These are phyloP conservation scores for Hypothenemus hampei DNA, from an alignment of 1,140 invertebrate genomes.

Conservation along the genomic window DNA sequence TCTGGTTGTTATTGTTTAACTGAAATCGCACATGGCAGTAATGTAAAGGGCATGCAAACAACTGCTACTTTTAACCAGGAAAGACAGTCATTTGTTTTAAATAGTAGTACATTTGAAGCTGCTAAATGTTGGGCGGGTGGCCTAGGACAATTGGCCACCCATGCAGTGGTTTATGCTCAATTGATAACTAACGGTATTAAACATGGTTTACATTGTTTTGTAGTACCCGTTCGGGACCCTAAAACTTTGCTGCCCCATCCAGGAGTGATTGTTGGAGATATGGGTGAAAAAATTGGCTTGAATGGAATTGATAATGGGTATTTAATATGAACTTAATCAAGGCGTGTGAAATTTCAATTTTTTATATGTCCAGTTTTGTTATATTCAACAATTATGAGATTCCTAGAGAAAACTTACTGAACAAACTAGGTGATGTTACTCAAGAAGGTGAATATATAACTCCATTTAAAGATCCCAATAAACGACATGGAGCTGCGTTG, in stretches of 20 bases:
- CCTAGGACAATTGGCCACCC: conserved; percentile 81
- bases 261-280: conserved; percentile 68
- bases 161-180: conserved; percentile 85
- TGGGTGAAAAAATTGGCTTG: conserved; percentile 82
- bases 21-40: conserved; percentile 92
- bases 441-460: conserved; percentile 77
- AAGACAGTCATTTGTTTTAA: conserved; percentile 75
- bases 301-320: conserved; percentile 90
- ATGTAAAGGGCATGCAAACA: conserved; percentile 85
- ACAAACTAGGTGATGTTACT: conserved; percentile 83
- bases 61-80: conserved; percentile 81
- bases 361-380: conserved; percentile 62
- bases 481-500: conserved; percentile 73
- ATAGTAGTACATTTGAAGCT: conserved; percentile 89
- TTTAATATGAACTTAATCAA: conserved; percentile 13
- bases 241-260: conserved; percentile 66
- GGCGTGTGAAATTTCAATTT: conserved; percentile 3
- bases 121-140: conserved; percentile 94
- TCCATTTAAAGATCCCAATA: conserved; percentile 68
- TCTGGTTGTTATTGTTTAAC: conserved; percentile 85
- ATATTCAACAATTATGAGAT: conserved; percentile 83
- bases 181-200: conserved; percentile 67
- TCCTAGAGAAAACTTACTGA: conserved; percentile 75
- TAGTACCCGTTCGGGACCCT: conserved; percentile 76
- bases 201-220: conserved; percentile 81